These are phyloP conservation scores for Lanistes nyassanus DNA, from an alignment of 1,140 invertebrate species.

Conservation along the genomic window DNA sequence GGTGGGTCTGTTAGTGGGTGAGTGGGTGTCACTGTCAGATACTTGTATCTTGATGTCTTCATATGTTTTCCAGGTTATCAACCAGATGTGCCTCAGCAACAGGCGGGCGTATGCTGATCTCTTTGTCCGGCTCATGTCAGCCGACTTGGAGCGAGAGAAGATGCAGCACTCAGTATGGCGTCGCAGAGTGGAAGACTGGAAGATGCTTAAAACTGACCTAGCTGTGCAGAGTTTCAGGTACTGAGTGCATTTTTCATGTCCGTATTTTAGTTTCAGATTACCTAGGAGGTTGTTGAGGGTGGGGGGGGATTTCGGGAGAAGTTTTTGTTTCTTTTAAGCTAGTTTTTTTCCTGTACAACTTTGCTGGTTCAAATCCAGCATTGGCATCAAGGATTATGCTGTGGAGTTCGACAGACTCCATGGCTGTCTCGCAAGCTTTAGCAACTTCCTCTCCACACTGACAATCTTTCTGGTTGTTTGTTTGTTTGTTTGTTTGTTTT, in stretches of 20 bases:
- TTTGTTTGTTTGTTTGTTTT: background rate
- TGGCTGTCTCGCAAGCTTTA: too few relatives aligned
- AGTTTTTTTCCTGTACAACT: too few relatives aligned
- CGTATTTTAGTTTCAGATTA: too few relatives aligned
- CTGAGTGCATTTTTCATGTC: background rate
- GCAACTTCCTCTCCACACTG: too few relatives aligned
- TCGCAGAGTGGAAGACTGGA: constrained; percentile 57
- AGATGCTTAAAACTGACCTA: constrained; percentile 50
- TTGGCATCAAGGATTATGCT: too few relatives aligned
- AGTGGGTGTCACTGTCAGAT: background rate
- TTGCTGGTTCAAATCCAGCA: too few relatives aligned
- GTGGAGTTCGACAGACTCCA: too few relatives aligned
- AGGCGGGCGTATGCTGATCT: constrained; percentile 62
- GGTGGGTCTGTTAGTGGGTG: background rate
- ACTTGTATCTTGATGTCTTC: background rate
- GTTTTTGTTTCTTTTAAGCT: too few relatives aligned
- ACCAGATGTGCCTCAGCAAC: constrained; percentile 64
- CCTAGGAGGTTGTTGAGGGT: too few relatives aligned
- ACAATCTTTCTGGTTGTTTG: background rate
- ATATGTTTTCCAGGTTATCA: constrained; percentile 50
- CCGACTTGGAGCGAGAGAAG: constrained; percentile 64
- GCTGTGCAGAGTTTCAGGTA: constrained; percentile 60
- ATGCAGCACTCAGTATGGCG: constrained; percentile 57
- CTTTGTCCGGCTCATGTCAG: constrained; percentile 58
- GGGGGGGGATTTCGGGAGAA: too few relatives aligned